Base-by-base conservation (phyloP, 2,888 invertebrate genomes). In the Pollenia amentaria region DNA sequence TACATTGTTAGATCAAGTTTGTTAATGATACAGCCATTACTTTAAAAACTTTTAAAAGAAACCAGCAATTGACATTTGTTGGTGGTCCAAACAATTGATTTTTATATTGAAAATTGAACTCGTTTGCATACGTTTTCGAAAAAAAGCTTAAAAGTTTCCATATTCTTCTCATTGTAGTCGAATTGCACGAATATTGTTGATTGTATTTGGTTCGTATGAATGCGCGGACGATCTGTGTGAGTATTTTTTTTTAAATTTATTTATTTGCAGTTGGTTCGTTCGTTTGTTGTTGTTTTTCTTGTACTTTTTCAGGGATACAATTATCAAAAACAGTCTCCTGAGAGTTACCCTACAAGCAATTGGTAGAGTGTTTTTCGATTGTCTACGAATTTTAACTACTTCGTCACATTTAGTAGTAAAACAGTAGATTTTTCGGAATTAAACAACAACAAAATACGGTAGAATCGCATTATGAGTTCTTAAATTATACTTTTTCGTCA, bases 21-120 rank as follows among this genome's bases (percentile, higher is more conserved):
- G 78, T 16, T 84, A 84, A 75, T 84, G 84, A 79, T 73, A 75
- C 60, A 69, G 10, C 51, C 84, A 78, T 84, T 79, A 73, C 51
- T 65, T 73, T 69, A 40, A 69, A 67, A 65, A 73, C 51, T 65
- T 73, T 69, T 48, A 69, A 67, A 65, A 73, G 42, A 76, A 67
- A 73, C 53, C 48, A 77, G 46, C 75, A 87, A 84, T 87, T 84
- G 87, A 81, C 87, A 84, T 73, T 72, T 83, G 84, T 55, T 81
- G 87, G 87, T 87, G 87, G 87, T 87, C 87, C 29, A 60, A 79
- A 87, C 87, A 87, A 87, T 87, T 87, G 87, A 84, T 77, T 87
- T 87, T 84, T 80, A 62, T 81, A 72, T 80, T 70, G 64, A 78
- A 76, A 84, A 79, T 84, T 84, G 44, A 79, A 75, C 78, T 79